Evolutionary conservation across 2,113 vertebrate species (phyloP).

Genomic region (Rallus limicola): DNA sequence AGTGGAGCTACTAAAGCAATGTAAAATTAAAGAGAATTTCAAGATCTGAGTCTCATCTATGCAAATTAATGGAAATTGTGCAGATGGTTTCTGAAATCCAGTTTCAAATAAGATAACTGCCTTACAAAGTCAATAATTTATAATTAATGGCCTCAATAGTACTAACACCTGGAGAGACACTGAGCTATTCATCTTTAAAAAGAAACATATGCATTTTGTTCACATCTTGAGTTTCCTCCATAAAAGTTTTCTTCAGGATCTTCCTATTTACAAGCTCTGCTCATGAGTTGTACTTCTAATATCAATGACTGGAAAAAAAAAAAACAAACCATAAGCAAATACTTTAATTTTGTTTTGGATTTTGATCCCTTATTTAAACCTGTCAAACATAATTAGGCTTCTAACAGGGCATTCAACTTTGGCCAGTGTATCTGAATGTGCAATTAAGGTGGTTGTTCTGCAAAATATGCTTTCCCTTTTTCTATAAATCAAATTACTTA

Average conservation of each 20-base stretch:
- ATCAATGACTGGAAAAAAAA: background rate
- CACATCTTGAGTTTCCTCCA: background rate
- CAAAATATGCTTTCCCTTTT: background rate
- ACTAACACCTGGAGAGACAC: background rate
- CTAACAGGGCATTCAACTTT: background rate
- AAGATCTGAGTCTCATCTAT: background rate
- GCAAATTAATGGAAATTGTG: background rate
- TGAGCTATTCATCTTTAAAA: background rate
- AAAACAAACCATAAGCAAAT: background rate
- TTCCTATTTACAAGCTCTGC: background rate
- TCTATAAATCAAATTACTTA: background rate
- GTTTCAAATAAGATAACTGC: background rate
- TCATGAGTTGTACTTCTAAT: background rate
- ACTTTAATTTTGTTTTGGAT: background rate
- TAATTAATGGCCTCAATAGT: background rate
- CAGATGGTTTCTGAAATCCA: background rate
- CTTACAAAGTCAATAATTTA: background rate
- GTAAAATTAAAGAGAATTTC: background rate
- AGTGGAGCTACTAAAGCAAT: background rate
- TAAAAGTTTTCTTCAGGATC: background rate
- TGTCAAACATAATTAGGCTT: background rate
- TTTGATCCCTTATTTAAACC: background rate
- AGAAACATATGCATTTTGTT: background rate
- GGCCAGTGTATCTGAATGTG: background rate
- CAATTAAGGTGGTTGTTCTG: background rate